Evolutionary conservation across 2,888 invertebrate species (phyloP), one percentile per base, ranked within the genome.

Genomic region (Salpingus planirostris): DNA sequence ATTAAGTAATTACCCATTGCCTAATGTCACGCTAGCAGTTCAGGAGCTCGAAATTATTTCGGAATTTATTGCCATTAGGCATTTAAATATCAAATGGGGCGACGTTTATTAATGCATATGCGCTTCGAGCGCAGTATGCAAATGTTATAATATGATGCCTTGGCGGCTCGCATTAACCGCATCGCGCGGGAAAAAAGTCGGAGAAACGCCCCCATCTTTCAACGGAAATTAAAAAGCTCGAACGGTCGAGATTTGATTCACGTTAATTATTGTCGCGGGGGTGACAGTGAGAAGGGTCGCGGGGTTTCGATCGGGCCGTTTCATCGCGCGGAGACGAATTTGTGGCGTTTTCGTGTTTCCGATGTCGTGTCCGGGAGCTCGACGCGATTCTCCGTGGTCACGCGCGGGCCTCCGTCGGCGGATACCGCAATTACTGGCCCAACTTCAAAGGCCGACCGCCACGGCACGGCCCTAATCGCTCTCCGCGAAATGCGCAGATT

Each of bases 331-430:
- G n/a, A n/a, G n/a, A n/a, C n/a, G n/a, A n/a, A n/a, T n/a, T n/a
- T n/a, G n/a, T n/a, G n/a, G n/a, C n/a, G n/a, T n/a, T n/a, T n/a
- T n/a, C n/a, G n/a, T n/a, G n/a, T n/a, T n/a, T n/a, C n/a, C n/a
- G n/a, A n/a, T n/a, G n/a, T 43, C 39, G 40, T 44, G 52, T 54
- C 52, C 55, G 47, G 58, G 56, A 57, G 55, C 52, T 47, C 45
- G 48, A n/a, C n/a, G 31, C 44, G 49, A 60, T 60, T 60, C 50
- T 51, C 55, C 51, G 46, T 44, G 60, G 60, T 60, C 60, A 60
- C 60, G 60, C 50, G 58, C 55, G 46, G 45, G 42, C 49, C 51
- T 51, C 55, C 55, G 46, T 49, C 52, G 43, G 42, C 56, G 57
- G 55, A 55, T 55, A 51, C 52, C 49, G 48, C 54, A 52, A 55